Evolutionary conservation across 1,140 invertebrate genomes (phyloP), one percentile per base, ranked within the genome.

Genomic region (Drosophila pallidifrons): DNA sequence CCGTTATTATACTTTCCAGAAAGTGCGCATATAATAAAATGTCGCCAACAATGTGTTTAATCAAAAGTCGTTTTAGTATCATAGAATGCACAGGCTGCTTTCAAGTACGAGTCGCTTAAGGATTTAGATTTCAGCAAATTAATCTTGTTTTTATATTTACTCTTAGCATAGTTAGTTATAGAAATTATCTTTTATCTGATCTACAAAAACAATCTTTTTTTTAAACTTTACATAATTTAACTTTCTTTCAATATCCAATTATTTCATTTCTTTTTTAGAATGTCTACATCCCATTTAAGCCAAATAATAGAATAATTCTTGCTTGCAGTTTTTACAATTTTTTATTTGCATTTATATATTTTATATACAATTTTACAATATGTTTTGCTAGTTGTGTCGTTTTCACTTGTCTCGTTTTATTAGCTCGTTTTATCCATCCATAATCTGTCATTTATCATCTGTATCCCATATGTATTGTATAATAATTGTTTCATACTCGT

Each of bases 261-360:
- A 25, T 11, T 25, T 32, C 15, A 35, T 54, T 54, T 35, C 13
- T 6, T 41, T 20, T 57, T 41, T 1, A 54, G 20, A 25, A 25
- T 4, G 3, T 25, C 3, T 4, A 7, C 25, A n/a, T n/a, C 3
- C 3, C 11, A 11, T 6, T 25, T 43, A 1, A 6, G 28, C 1
- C 28, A 59, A 59, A n/a, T 41, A 41, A 41, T 8, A 41, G 3
- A 41, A 41, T 10, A 16, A 10, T 20, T 38, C 5, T 15, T 43
- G 7, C 11, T 77, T 77, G 67, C 58, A 63, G 43, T 71, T 87
- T 80, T 65, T 87, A 87, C 76, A 87, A 75, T 72, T 79, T 75
- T 79, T 87, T 87, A 88, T 87, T 87, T 88, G 82, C 82, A 67
- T 87, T 87, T 82, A 87, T 82, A 82, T 87, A 82, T 87, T 79